Conservation (phyloP, 23 tunicate species). For the Styela plicata region DNA sequence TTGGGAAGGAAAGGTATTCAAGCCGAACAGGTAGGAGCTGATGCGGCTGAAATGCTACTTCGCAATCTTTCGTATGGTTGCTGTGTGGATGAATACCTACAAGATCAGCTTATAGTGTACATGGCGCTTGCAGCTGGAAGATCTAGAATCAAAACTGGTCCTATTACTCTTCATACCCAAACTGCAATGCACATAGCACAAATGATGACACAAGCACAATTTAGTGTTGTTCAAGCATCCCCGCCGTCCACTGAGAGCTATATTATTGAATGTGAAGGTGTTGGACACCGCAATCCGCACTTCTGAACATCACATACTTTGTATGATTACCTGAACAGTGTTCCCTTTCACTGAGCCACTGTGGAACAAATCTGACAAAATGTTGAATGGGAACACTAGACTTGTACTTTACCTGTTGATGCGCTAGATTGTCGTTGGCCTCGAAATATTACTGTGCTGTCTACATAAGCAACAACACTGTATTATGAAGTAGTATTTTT, state of each 20-base stretch:
- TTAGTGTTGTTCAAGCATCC: conserved; percentile 54
- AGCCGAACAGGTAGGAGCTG: conserved; percentile 77
- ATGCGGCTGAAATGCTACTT: conserved; percentile 75
- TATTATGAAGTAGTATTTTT: no score
- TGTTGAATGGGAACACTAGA: no score
- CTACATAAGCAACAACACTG: neutral
- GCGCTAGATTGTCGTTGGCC: neutral
- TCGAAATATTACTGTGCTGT: neutral
- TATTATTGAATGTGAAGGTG: conserved; percentile 79
- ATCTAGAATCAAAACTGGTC: conserved; percentile 61
- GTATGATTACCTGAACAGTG: neutral
- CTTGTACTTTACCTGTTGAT: neutral
- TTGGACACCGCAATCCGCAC: conserved; percentile 92
- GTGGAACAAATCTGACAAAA: neutral
- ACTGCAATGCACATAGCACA: conserved; percentile 76
- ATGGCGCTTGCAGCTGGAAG: conserved; percentile 83
- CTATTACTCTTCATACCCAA: conserved; percentile 74
- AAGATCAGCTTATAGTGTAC: conserved; percentile 72
- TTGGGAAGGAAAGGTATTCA: conserved; percentile 73
- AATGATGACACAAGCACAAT: conserved; percentile 59
- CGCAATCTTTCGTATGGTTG: conserved; percentile 68
- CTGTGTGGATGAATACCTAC: conserved; percentile 79
- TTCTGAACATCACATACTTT: conserved; percentile 20
- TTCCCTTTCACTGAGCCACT: neutral
- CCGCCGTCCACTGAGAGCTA: conserved; percentile 76